These are phyloP conservation scores for Chloroclysta siterata DNA, from an alignment of 2,888 invertebrate species.

Conservation along the genomic window DNA sequence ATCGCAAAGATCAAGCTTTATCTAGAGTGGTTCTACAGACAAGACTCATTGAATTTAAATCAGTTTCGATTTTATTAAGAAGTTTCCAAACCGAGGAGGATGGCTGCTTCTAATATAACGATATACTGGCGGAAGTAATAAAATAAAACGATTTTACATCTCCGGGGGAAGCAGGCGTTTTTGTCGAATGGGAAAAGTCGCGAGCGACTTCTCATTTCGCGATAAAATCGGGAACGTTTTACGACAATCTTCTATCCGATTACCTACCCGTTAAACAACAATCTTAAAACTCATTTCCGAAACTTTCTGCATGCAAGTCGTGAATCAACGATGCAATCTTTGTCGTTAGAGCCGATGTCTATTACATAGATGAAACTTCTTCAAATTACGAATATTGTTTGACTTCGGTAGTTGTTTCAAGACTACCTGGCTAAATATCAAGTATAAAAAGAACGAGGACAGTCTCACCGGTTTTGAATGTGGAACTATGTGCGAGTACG, in stretches of 20 bases:
- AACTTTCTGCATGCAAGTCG: slow-evolving; percentile 52
- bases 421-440: no score
- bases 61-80: slow-evolving; percentile 62
- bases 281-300: slow-evolving; percentile 67
- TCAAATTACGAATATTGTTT: slow-evolving; percentile 14
- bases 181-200: slow-evolving; percentile 83
- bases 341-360: slow-evolving; percentile 4
- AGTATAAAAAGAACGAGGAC: slow-evolving; percentile 6
- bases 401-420: slow-evolving; percentile 6
- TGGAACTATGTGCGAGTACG: slow-evolving; percentile 23
- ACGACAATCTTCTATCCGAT: slow-evolving; percentile 83
- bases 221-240: slow-evolving; percentile 84
- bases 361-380: not conserved
- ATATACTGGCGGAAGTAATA: slow-evolving; percentile 83
- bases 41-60: slow-evolving; percentile 48
- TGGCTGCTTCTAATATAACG: slow-evolving; percentile 73
- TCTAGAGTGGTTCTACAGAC: slow-evolving; percentile 28
- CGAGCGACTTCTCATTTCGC: slow-evolving; percentile 81
- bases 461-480: slow-evolving; percentile 6
- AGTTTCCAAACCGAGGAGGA: slow-evolving; percentile 63
- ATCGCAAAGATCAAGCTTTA: slow-evolving; percentile 31
- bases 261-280: slow-evolving; percentile 81
- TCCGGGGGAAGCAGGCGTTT: slow-evolving; percentile 81
- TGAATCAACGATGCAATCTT: slow-evolving; percentile 37
- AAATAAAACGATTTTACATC: slow-evolving; percentile 85